phyloP scores from a whole-genome alignment of 2,888 invertebrate species.

The Asteroscopus sphinx region DNA sequence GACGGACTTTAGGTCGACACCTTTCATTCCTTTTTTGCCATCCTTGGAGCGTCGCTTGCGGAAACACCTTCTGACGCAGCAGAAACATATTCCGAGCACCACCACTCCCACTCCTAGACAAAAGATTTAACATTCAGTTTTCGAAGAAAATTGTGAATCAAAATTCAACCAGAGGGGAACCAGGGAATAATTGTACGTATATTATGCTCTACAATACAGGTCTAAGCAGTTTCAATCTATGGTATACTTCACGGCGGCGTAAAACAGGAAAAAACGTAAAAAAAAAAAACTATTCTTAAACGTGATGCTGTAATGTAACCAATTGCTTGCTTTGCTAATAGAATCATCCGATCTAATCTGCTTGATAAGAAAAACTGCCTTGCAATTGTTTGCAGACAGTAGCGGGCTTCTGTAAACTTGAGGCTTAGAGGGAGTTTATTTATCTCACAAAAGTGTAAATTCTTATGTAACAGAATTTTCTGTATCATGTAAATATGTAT shows the following conservation, averaged over 20 bases:
- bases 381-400: not conserved
- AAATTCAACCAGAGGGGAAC: too few relatives aligned
- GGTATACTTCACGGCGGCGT: not conserved
- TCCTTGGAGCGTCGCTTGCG: constrained; percentile 97
- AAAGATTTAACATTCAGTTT: too few relatives aligned
- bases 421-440: not conserved
- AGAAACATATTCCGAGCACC: constrained; percentile 96
- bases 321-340: not conserved
- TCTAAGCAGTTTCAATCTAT: not conserved
- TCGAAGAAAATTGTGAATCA: too few relatives aligned
- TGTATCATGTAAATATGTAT: too few relatives aligned
- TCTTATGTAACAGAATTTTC: too few relatives aligned
- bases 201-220: too few relatives aligned
- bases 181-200: too few relatives aligned
- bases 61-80: constrained; percentile 97
- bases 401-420: too few relatives aligned
- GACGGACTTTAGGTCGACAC: constrained; percentile 98
- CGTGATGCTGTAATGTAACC: not conserved
- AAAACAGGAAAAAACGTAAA: not conserved
- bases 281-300: not conserved
- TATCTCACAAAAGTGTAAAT: not conserved
- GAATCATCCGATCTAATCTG: not conserved
- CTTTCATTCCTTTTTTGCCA: constrained; percentile 98
- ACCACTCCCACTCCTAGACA: constrained; percentile 92
- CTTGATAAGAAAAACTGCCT: not conserved